These are phyloP conservation scores for Drosophila cracens DNA, from an alignment of 2,888 invertebrate genomes.

Conservation along the genomic window DNA sequence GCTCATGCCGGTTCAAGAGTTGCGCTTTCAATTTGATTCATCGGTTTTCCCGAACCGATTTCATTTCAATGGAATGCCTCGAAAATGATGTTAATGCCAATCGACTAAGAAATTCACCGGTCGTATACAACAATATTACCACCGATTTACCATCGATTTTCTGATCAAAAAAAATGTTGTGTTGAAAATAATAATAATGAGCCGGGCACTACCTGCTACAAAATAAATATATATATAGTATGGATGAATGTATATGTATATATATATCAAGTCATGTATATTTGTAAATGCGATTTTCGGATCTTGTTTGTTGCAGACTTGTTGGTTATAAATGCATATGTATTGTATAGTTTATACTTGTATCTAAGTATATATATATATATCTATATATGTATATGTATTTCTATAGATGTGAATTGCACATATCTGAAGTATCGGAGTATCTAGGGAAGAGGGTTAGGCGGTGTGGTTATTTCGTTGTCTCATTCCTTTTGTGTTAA, in stretches of 20 bases:
- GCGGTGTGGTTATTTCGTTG: constrained; percentile 30
- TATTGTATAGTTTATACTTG: constrained; percentile 34
- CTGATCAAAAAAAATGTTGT: neutral
- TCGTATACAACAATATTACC: neutral
- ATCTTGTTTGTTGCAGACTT: constrained; percentile 58
- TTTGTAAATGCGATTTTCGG: constrained; percentile 29
- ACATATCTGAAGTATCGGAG: constrained; percentile 12
- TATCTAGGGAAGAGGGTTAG: constrained; percentile 2
- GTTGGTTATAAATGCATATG: constrained; percentile 61
- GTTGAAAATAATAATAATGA: neutral
- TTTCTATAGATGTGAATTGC: constrained; percentile 20
- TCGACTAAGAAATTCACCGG: neutral
- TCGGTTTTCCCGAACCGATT: neutral
- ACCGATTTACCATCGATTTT: neutral
- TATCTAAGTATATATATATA: constrained; percentile 20
- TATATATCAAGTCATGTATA: constrained; percentile 27
- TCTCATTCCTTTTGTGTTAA: constrained; percentile 23
- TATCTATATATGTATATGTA: constrained; percentile 14
- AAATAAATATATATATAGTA: constrained; percentile 22
- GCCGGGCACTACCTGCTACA: constrained; percentile 3
- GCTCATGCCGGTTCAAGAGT: neutral
- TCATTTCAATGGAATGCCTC: neutral
- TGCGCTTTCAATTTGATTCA: neutral
- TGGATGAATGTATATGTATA: constrained; percentile 22
- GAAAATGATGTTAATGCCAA: neutral